A percentile compares a stretch with the other conserved stretches of the same genome.
phyloP scores from a whole-genome alignment of 2,797 vertebrate genomes.

The Taenioides sp. region DNA sequence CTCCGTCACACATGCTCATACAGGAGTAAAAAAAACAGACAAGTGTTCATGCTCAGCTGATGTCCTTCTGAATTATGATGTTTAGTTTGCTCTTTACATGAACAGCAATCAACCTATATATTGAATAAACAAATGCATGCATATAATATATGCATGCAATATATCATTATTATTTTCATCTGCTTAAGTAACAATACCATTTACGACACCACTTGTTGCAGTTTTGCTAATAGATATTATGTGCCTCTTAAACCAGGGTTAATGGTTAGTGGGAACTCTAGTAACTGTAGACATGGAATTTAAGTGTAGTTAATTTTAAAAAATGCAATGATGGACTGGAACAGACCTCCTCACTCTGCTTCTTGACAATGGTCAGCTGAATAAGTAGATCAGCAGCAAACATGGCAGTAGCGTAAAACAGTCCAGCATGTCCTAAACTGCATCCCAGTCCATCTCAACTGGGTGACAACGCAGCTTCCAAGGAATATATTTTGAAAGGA shows the following conservation, averaged over 20 bases:
- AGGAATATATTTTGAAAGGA: too few species aligned
- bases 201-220: too few species aligned
- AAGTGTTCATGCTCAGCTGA: slow-evolving; percentile 28
- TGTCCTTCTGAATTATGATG: slow-evolving; percentile 3
- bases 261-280: too few species aligned
- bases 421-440: slow-evolving; percentile 46
- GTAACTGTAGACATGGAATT: too few species aligned
- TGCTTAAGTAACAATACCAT: too few species aligned
- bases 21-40: slow-evolving; percentile 17
- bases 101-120: neutral
- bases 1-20: slow-evolving; percentile 30
- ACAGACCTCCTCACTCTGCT: too few species aligned
- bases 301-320: too few species aligned
- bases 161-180: too few species aligned
- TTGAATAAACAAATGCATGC: slow-evolving; percentile 61
- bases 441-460: slow-evolving; percentile 51
- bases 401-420: slow-evolving; percentile 61
- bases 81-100: neutral
- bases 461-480: slow-evolving; percentile 20
- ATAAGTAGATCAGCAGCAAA: slow-evolving; percentile 30
- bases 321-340: too few species aligned
- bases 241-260: too few species aligned
- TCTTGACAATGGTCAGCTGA: too few species aligned
- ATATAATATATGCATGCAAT: slow-evolving; percentile 7
- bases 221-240: too few species aligned